Evolutionary conservation across 2,113 vertebrate species (phyloP), one percentile per base, ranked within the genome.

Genomic region (Lophochroa leadbeateri): DNA sequence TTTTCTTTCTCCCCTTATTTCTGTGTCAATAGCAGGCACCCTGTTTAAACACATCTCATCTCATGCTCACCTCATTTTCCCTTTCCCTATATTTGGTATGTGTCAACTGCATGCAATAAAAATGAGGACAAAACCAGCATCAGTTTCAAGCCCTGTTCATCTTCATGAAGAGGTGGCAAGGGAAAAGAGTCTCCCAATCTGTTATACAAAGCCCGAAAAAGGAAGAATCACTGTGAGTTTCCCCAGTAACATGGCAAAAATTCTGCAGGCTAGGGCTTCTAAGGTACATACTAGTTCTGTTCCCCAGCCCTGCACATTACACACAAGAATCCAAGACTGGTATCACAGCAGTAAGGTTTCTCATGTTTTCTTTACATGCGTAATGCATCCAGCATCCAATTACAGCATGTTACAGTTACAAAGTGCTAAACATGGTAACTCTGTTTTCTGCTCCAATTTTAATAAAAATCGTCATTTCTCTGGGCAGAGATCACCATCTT

Each of bases 81-180:
- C 68, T 41, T 86, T 88, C 86, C 91, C 86, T 97, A 46, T 58
- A 83, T 86, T 88, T 81, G 68, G 76, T 88, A 92, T 17, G 75
- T 86, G 86, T 77, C 72, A 87, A 85, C 74, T 79, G 61, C 78
- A 75, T 4, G 43, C 49, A 90, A 92, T 83, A 92, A 84, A 80
- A 95, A 94, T 81, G 31, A 94, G 72, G 95, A 86, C 70, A 91
- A 86, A 92, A 86, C 21, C 37, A 93, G 68, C 65, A 81, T 55
- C 72, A 71, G 78, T 78, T 94, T 78, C 75, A 72, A 92, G 65
- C 70, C 74, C 84, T 84, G 46, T 43, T 86, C 77, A 61, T 85
- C 35, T 92, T 84, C 83, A 76, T 0, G 13, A 95, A 91, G 81
- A 90, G 60, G 80, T 75, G 61, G 78, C 44, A 81, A 82, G 41